Evolutionary conservation across 2,888 invertebrate genomes (phyloP), one percentile per base, ranked within the genome.

Genomic region (Polydesmus complanatus): DNA sequence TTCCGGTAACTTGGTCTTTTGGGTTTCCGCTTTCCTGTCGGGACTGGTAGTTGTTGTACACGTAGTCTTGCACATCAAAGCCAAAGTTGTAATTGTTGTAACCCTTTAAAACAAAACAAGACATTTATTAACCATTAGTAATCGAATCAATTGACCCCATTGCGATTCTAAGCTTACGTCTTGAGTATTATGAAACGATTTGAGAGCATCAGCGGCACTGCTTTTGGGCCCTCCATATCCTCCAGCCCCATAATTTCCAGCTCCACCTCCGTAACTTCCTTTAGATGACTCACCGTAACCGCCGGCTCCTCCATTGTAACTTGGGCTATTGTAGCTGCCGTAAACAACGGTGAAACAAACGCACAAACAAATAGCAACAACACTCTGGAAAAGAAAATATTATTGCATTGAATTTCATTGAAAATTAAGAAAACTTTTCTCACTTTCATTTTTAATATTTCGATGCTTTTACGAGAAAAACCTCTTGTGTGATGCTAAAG

Each of bases 31-130:
- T 78, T 71, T 87, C 86, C 66, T 83, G 80, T 67, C 84, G 85
- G 68, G 81, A 81, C 73, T 87, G 86, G 59, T 80, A 80, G 72
- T 86, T 85, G 58, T 84, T 83, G 22, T 82, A 83, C 66, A 80
- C 77, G 3, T 83, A 83, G 73, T 87, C 86, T 67, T 85, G 82
- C 37, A 87, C 84, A 56, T 86, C 86, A 69, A 86, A 87, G 0
- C 84, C 79, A 73, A 84, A 87, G 49, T 80, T 78, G 14, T 37
- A 37, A 71, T 86, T 84, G n/a, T 86, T 86, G 70, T 83, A 82
- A 1, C 84, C 85, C 83, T 83, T 67, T 52, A n/a, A 72, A 8
- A 8, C 14, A 14, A 37, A 51, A 8, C n/a, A 21, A 51, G 3
- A 51, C 5, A 51, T 8, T 18, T 14, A 51, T 21, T 14, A 51